Base-by-base conservation (phyloP, 2,888 invertebrate species). In the Apeira syringaria region DNA sequence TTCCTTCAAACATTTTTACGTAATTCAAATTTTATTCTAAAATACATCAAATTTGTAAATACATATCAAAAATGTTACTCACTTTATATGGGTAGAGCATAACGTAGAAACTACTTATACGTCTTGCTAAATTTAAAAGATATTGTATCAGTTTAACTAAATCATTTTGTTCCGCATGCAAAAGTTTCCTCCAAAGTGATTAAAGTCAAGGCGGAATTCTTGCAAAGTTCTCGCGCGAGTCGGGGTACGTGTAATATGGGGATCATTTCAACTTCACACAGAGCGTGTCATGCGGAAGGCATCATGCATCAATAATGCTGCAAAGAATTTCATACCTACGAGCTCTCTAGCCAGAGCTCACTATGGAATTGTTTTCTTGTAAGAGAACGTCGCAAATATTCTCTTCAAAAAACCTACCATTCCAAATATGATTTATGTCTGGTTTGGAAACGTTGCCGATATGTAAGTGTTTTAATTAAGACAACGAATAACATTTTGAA, bases 291-390 rank as follows among this genome's bases (percentile, higher is more conserved):
- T 29, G 47, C 35, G 52, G 47, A 50, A 52, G 48, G 27, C 42
- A 47, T 50, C 46, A 45, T 45, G 42, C 50, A 49, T 47, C 47
- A 49, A 49, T 56, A 47, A 49, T 28, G 34, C 28, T 38, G 17
- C 32, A 33, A 42, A 30, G 30, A 35, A 38, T 13, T 36, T 28
- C 8, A 18, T 7, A n/a, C 26, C n/a, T 25, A 31, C 9, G 28
- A 32, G 11, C 17, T 35, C 15, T 35, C 11, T 17, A 7, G 15
- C 25, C 15, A 26, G 7, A 5, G 6, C n/a, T 27, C 10, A 7
- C 24, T 36, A 9, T 8, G 13, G 6, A 28, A 5, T 36, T 36
- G n/a, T 28, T 6, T 26, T 17, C 17, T 3, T 26, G n/a, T n/a
- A 27, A 11, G 12, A 3, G 15, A 15, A 15, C 4, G 4, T 15